Base-by-base conservation (phyloP, 2,797 vertebrate species). In the Rhinichthys osculus region DNA sequence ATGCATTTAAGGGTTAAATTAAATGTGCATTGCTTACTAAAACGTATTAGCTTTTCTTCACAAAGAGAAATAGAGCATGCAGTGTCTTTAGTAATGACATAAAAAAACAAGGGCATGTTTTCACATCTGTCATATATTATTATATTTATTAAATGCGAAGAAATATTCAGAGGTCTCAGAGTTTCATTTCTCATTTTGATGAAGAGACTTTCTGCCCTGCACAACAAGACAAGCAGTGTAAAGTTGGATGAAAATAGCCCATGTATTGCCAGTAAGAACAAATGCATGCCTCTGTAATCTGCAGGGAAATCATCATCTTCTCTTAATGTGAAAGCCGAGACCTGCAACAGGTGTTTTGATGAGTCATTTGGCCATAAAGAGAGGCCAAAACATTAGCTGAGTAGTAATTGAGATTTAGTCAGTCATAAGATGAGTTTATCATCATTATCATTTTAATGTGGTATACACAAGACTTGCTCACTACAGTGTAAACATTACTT, bases 251-350 rank as follows among this genome's bases (percentile, higher is more conserved):
- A 89, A 94, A 92, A 90, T 88, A 90, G 82, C 87, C 89, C 80
- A 89, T 86, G 84, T 91, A 90, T 88, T 82, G 87, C 86, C 88
- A 90, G 88, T 91, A 82, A 88, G 90, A 91, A 92, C 89, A 91
- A 92, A 94, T 91, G 83, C 92, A 91, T 92, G 91, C 87, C 78
- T 90, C 11, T 88, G 85, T 93, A 74, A 89, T 92, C 89, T 72
- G 76, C 85, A 90, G 87, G 84, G 81, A 69, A 84, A 87, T 85
- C 79, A 85, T 78, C 62, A 62, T 90, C 84, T 86, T 64, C 59
- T 90, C 88, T 87, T 50, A 90, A 90, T 85, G 74, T 70, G 86
- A 90, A 86, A 89, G 72, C 88, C 87, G 86, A 84, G 59, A 89
- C 66, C 86, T 89, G 85, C 85, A 86, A 89, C 38, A 88, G 73